These are phyloP conservation scores for Temnothorax rugatulus DNA, from an alignment of 2,888 invertebrate species.

Conservation along the genomic window DNA sequence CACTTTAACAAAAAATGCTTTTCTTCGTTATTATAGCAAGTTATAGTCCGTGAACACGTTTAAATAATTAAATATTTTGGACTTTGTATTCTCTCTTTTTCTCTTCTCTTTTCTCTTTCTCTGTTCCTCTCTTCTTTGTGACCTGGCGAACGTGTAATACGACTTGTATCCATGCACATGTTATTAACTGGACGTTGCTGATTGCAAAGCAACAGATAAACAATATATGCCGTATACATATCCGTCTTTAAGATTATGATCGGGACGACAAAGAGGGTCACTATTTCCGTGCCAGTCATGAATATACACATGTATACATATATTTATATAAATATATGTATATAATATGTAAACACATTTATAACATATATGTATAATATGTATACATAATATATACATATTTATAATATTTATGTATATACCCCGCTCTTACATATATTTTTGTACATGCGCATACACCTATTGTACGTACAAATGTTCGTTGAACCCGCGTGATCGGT, in stretches of 20 bases:
- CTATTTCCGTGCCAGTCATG: slow-evolving; percentile 64
- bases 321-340: neutral
- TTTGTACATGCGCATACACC: neutral
- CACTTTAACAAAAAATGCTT: neutral
- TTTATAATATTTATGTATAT: neutral
- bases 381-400: neutral
- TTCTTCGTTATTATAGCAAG: neutral
- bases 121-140: neutral
- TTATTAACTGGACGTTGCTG: slow-evolving; percentile 6
- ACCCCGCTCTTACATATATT: neutral
- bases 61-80: neutral
- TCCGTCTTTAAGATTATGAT: slow-evolving; percentile 63
- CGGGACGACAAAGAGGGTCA: slow-evolving; percentile 67
- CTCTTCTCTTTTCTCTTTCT: neutral
- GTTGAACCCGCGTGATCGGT: neutral
- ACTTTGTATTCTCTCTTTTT: neutral
- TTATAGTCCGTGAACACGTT: neutral
- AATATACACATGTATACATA: neutral
- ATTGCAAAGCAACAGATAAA: slow-evolving; percentile 68
- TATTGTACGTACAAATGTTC: neutral
- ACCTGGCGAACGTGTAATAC: neutral
- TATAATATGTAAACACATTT: neutral
- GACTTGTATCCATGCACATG: neutral
- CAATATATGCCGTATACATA: slow-evolving; percentile 46
- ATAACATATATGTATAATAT: neutral